Conservation (phyloP, 2,113 vertebrate species). For the Eudorcas thomsonii region DNA sequence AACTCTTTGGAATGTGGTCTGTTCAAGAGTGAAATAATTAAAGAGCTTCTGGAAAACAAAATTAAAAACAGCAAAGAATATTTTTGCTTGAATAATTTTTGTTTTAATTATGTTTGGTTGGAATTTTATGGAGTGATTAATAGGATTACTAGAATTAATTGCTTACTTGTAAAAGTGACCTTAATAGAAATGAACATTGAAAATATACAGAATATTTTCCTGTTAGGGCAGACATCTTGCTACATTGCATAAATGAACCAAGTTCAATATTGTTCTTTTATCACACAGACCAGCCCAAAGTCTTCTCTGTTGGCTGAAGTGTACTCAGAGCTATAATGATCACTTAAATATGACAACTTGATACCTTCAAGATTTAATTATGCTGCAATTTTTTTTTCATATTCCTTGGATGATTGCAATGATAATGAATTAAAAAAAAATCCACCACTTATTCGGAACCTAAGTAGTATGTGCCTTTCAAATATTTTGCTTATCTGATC, state of each 20-base stretch:
- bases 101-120: neutral
- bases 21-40: neutral
- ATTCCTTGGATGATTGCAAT: neutral
- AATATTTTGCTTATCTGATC: no score
- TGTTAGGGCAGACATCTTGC: neutral
- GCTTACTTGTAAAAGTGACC: neutral
- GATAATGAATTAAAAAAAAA: neutral
- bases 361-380: neutral
- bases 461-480: neutral
- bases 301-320: neutral
- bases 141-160: neutral
- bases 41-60: neutral
- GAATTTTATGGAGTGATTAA: neutral
- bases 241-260: neutral
- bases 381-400: neutral
- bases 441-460: neutral
- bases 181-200: neutral
- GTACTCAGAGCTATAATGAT: neutral
- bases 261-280: neutral
- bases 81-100: neutral
- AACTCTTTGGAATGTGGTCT: neutral
- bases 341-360: neutral
- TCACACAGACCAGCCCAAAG: neutral
- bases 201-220: neutral
- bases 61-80: neutral